phyloP scores from a whole-genome alignment of 2,888 invertebrate genomes.

The Lomographa bimaculata region DNA sequence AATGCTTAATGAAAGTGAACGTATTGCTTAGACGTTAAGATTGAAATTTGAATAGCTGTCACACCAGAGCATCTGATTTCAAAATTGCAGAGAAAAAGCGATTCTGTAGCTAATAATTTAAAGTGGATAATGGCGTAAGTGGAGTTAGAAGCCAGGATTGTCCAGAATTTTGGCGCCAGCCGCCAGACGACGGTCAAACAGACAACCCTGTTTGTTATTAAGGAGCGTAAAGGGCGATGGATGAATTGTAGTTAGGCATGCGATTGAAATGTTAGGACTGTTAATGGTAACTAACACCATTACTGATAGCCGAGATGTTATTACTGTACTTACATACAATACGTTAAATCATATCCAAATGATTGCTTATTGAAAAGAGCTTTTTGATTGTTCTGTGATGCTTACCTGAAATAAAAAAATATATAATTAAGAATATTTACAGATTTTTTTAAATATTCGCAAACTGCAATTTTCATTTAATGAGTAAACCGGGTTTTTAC shows the following conservation, averaged over 20 bases:
- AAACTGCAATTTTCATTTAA: too few species aligned
- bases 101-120: conserved; percentile 15
- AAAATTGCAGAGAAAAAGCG: conserved; percentile 17
- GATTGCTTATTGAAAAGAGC: too few species aligned
- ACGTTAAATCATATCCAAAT: too few species aligned
- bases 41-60: conserved; percentile 1
- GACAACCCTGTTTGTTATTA: conserved; percentile 44
- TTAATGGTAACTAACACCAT: conserved; percentile 12
- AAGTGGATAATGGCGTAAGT: conserved; percentile 24
- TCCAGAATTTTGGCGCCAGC: conserved; percentile 71
- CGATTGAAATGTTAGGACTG: conserved; percentile 20
- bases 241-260: conserved; percentile 46
- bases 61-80: not conserved
- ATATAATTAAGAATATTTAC: too few species aligned
- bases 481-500: too few species aligned
- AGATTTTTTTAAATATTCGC: too few species aligned
- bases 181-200: conserved; percentile 68
- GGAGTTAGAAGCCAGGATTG: conserved; percentile 38
- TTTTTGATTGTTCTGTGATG: too few species aligned
- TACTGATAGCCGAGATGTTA: not conserved
- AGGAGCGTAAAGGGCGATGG: conserved; percentile 35
- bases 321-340: too few species aligned
- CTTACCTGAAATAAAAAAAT: conserved; percentile 35
- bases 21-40: not conserved
- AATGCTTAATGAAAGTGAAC: conserved; percentile 9